These are phyloP conservation scores for Dolomedes plantarius DNA, from an alignment of 2,888 invertebrate species.

Conservation along the genomic window DNA sequence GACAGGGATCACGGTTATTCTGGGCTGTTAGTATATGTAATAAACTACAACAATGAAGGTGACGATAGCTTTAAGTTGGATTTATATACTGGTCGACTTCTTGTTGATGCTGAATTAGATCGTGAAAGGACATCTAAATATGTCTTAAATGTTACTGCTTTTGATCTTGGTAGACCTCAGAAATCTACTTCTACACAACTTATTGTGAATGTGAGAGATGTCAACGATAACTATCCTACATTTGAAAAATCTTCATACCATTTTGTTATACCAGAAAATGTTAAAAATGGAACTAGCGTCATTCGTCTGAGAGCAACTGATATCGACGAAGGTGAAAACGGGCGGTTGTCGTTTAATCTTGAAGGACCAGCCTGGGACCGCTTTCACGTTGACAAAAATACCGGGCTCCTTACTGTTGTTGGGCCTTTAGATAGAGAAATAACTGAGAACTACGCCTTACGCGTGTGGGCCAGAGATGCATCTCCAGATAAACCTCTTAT, in stretches of 20 bases:
- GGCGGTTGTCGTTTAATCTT: slow-evolving; percentile 84
- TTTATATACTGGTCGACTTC: slow-evolving; percentile 89
- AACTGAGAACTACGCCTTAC: slow-evolving; percentile 86
- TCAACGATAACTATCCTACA: slow-evolving; percentile 93
- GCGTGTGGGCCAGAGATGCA: slow-evolving; percentile 85
- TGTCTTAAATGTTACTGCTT: slow-evolving; percentile 89
- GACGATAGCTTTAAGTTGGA: slow-evolving; percentile 92
- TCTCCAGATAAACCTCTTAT: slow-evolving; percentile 81
- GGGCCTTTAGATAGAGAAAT: slow-evolving; percentile 89
- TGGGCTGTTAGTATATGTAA: slow-evolving; percentile 86
- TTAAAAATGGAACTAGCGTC: slow-evolving; percentile 79
- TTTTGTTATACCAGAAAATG: slow-evolving; percentile 69
- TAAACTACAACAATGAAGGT: slow-evolving; percentile 78
- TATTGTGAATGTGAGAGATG: slow-evolving; percentile 89
- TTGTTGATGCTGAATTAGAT: slow-evolving; percentile 89
- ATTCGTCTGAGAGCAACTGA: slow-evolving; percentile 90
- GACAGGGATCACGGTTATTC: slow-evolving; percentile 94
- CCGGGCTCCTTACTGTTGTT: slow-evolving; percentile 86
- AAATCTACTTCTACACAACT: slow-evolving; percentile 86
- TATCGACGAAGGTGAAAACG: slow-evolving; percentile 88
- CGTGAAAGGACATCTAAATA: slow-evolving; percentile 90
- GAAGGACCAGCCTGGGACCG: slow-evolving; percentile 83
- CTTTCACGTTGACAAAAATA: slow-evolving; percentile 86
- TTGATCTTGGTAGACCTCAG: slow-evolving; percentile 87
- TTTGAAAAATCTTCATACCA: slow-evolving; percentile 83